These are phyloP conservation scores for Spialia ferax DNA, from an alignment of 2,888 invertebrate species.

Conservation along the genomic window DNA sequence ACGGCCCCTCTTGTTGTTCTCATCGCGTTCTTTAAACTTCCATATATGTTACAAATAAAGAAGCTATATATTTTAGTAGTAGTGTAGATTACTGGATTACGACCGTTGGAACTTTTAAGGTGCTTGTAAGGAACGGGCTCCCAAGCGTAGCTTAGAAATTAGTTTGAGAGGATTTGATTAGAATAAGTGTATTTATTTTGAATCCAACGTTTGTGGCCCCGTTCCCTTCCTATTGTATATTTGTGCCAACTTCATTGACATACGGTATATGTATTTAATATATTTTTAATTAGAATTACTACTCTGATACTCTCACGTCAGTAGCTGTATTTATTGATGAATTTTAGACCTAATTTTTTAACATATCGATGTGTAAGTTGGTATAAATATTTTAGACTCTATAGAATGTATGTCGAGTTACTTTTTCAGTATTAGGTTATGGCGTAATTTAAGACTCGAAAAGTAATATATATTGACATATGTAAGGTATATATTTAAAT, in stretches of 20 bases:
- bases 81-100: constrained; percentile 50
- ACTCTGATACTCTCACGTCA: constrained; percentile 32
- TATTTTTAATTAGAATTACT: constrained; percentile 36
- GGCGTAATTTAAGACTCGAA: constrained; percentile 67
- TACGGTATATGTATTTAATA: constrained; percentile 35
- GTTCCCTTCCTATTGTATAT: constrained; percentile 59
- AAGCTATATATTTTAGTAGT: constrained; percentile 70
- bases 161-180: constrained; percentile 76
- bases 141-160: constrained; percentile 66
- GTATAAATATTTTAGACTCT: constrained; percentile 62
- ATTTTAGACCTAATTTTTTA: constrained; percentile 47
- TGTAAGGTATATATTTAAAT: constrained; percentile 46
- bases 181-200: constrained; percentile 71
- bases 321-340: constrained; percentile 26
- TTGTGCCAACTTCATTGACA: constrained; percentile 73
- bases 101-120: constrained; percentile 66
- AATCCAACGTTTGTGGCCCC: constrained; percentile 61
- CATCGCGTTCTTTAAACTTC: constrained; percentile 65
- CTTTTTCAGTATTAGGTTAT: constrained; percentile 83
- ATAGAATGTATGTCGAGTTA: constrained; percentile 61
- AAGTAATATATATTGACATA: constrained; percentile 65
- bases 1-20: constrained; percentile 42
- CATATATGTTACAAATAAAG: constrained; percentile 67
- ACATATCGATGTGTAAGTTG: constrained; percentile 75
- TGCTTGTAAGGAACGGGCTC: constrained; percentile 70